Evolutionary conservation across 2,888 invertebrate species (phyloP).

Genomic region (Cyrtodaria siliqua): DNA sequence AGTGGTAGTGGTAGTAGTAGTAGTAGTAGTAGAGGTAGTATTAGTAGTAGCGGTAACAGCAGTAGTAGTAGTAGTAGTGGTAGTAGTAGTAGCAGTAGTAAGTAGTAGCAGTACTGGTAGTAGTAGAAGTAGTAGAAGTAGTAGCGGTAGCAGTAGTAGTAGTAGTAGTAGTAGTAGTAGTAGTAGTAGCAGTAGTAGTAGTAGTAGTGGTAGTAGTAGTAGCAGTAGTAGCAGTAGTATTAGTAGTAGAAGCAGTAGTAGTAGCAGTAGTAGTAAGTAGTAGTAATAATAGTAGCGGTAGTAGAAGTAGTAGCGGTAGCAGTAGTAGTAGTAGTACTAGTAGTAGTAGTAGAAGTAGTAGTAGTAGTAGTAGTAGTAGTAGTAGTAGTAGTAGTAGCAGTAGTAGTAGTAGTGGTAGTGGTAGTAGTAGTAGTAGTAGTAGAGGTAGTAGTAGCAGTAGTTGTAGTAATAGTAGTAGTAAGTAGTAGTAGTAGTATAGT

Average conservation of each 20-base stretch:
- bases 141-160: constrained; percentile 7
- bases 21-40: constrained; percentile 42
- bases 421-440: neutral
- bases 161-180: neutral
- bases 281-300: neutral
- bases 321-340: neutral
- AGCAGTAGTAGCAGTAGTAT: neutral
- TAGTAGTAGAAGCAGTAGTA: neutral
- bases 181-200: neutral
- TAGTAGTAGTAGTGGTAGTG: neutral
- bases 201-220: constrained; percentile 1
- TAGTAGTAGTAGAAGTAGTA: constrained; percentile 2
- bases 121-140: constrained; percentile 8
- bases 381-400: constrained; percentile 2
- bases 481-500: neutral
- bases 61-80: constrained; percentile 43
- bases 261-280: neutral
- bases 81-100: constrained; percentile 15
- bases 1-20: constrained; percentile 49
- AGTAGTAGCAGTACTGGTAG: constrained; percentile 1
- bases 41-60: constrained; percentile 34
- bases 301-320: neutral
- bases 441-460: neutral
- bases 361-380: neutral
- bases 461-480: neutral